phyloP scores from a whole-genome alignment of 2,888 invertebrate species.

The Glaucopsyche alexis region DNA sequence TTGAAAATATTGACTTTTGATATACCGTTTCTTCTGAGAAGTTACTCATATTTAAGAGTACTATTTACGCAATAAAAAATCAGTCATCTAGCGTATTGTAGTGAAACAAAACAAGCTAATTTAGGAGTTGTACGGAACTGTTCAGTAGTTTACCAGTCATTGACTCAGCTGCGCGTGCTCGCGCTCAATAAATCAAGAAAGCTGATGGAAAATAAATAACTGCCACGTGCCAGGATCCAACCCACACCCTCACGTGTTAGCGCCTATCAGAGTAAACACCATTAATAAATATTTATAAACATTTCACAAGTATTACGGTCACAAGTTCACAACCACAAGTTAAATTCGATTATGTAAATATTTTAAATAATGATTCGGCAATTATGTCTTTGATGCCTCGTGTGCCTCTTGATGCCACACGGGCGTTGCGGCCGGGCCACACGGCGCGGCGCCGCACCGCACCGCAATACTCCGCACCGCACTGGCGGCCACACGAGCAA shows the following conservation, averaged over 20 bases:
- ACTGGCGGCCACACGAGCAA: too few species aligned
- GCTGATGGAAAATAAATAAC: constrained; percentile 22
- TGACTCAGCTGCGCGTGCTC: constrained; percentile 22
- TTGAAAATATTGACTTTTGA: too few species aligned
- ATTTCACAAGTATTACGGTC: not conserved
- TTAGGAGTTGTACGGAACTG: constrained; percentile 10
- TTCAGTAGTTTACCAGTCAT: constrained; percentile 15
- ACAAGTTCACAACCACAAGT: not conserved
- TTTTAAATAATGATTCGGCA: too few species aligned
- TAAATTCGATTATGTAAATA: not conserved
- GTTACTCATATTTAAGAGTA: too few species aligned
- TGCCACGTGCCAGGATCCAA: constrained; percentile 6
- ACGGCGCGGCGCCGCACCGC: too few species aligned
- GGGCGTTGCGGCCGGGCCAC: too few species aligned
- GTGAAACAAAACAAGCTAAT: constrained; percentile 7
- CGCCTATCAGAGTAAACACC: not conserved
- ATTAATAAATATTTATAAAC: constrained; percentile 6
- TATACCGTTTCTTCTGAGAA: too few species aligned
- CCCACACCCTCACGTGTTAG: not conserved
- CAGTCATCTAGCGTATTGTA: too few species aligned
- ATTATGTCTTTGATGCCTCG: too few species aligned
- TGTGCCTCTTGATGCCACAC: too few species aligned
- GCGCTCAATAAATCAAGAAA: constrained; percentile 5
- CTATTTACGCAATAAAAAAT: too few species aligned
- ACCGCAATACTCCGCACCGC: too few species aligned